Conservation (phyloP, 2,113 vertebrate species). For the Hippocampus barbouri region DNA sequence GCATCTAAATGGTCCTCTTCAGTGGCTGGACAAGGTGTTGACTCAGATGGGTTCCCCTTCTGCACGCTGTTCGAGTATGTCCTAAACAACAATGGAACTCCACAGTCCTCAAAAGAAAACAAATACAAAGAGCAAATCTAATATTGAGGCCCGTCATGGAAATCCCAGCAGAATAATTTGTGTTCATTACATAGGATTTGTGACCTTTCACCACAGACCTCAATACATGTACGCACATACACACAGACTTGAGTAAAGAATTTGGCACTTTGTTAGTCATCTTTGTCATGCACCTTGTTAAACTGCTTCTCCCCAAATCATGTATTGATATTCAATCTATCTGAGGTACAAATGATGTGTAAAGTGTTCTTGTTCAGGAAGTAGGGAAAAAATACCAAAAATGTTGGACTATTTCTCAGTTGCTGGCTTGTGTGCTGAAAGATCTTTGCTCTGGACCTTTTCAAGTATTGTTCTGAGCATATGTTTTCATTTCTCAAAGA, state of each 20-base stretch:
- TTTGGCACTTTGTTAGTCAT: conserved; percentile 73
- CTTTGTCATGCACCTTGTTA: conserved; percentile 73
- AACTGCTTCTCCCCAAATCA: conserved; percentile 69
- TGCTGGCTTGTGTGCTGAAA: conserved; percentile 54
- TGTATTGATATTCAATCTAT: conserved; percentile 66
- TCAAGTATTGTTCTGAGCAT: conserved; percentile 51
- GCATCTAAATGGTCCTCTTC: conserved; percentile 94
- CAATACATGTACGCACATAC: conserved; percentile 26
- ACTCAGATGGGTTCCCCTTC: conserved; percentile 99
- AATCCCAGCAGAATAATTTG: conserved; percentile 48
- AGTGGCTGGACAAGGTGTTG: conserved; percentile 98
- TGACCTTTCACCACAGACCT: conserved; percentile 56
- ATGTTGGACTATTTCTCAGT: conserved; percentile 69
- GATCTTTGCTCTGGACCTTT: conserved; percentile 34
- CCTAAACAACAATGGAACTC: conserved; percentile 70
- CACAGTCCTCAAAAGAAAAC: conserved; percentile 30
- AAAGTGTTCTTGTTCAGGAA: conserved; percentile 66
- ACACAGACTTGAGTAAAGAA: conserved; percentile 46
- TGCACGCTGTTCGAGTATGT: conserved; percentile 98
- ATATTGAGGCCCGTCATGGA: conserved; percentile 51
- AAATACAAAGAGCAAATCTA: conserved; percentile 58
- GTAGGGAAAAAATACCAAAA: conserved; percentile 67
- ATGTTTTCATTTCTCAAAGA: conserved; percentile 57
- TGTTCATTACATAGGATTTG: conserved; percentile 63
- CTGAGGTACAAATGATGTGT: conserved; percentile 72